Conservation (phyloP, 2,113 vertebrate genomes). For the Sinocyclocheilus grahami region DNA sequence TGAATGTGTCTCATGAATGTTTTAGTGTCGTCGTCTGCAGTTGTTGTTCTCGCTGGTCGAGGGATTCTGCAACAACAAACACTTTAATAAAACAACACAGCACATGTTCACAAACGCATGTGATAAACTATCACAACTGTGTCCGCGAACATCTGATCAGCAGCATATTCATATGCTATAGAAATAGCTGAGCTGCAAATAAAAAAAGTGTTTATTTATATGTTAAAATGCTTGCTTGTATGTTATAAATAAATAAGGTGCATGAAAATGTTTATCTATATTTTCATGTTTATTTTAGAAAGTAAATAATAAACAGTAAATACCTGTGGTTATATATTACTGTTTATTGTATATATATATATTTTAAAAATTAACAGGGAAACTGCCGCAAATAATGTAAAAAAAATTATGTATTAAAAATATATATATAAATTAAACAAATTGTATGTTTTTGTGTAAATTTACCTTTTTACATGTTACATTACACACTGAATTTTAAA, state of each 20-base stretch:
- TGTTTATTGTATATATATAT: neutral
- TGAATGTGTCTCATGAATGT: neutral
- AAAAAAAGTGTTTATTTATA: neutral
- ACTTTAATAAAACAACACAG: neutral
- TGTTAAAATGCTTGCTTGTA: neutral
- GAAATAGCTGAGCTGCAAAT: too few relatives aligned
- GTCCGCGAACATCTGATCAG: neutral
- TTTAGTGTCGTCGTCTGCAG: neutral
- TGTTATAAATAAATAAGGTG: neutral
- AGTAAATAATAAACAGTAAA: neutral
- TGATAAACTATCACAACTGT: neutral
- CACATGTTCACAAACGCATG: neutral
- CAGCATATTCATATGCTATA: neutral
- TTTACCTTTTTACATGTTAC: neutral
- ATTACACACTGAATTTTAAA: neutral
- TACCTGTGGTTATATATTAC: too few relatives aligned
- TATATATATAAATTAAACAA: neutral
- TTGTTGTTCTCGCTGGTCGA: neutral
- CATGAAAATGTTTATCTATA: neutral
- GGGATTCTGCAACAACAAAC: neutral
- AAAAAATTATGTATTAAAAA: neutral
- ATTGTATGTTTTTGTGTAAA: neutral
- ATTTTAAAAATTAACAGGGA: neutral
- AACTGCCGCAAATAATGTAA: neutral
- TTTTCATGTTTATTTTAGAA: neutral